Conservation (phyloP, 2,888 invertebrate species). For the Drosophila meridiana region DNA sequence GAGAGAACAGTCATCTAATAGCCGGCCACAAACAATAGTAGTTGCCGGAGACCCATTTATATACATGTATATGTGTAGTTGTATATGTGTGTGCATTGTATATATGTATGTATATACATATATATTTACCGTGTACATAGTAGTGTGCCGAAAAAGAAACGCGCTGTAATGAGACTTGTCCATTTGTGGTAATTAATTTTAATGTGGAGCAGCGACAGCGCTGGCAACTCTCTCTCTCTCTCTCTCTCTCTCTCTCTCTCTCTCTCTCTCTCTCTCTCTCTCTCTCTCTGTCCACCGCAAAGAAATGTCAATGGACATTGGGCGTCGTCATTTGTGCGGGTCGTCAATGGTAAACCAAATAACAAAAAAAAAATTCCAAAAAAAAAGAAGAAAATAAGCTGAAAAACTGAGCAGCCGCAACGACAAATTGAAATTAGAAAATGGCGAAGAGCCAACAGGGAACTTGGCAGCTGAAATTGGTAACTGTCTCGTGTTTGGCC, state of each 20-base stretch:
- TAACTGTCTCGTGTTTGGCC: slow-evolving; percentile 39
- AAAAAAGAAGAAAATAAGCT: slow-evolving; percentile 12
- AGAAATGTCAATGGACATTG: slow-evolving; percentile 69
- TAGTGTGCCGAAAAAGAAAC: slow-evolving; percentile 42
- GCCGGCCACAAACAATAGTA: slow-evolving; percentile 43
- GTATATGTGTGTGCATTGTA: not conserved
- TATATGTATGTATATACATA: slow-evolving; percentile 15
- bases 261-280: not conserved
- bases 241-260: not conserved
- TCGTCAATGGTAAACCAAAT: slow-evolving; percentile 45
- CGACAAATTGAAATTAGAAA: slow-evolving; percentile 74
- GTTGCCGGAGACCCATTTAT: slow-evolving; percentile 20
- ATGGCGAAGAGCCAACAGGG: slow-evolving; percentile 53
- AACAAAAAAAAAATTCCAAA: slow-evolving; percentile 15
- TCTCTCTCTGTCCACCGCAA: slow-evolving; percentile 34
- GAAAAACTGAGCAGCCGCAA: slow-evolving; percentile 43
- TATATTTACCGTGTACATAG: slow-evolving; percentile 21
- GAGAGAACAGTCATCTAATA: slow-evolving; percentile 38
- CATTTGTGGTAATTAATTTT: slow-evolving; percentile 80
- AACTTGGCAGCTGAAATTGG: slow-evolving; percentile 45
- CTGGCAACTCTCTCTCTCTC: slow-evolving; percentile 32
- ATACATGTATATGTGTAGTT: not conserved
- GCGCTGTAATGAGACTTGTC: slow-evolving; percentile 70
- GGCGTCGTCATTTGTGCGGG: slow-evolving; percentile 58
- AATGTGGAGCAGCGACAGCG: slow-evolving; percentile 64